phyloP scores from a whole-genome alignment of 2,113 vertebrate species.

The Pardalotus punctatus region DNA sequence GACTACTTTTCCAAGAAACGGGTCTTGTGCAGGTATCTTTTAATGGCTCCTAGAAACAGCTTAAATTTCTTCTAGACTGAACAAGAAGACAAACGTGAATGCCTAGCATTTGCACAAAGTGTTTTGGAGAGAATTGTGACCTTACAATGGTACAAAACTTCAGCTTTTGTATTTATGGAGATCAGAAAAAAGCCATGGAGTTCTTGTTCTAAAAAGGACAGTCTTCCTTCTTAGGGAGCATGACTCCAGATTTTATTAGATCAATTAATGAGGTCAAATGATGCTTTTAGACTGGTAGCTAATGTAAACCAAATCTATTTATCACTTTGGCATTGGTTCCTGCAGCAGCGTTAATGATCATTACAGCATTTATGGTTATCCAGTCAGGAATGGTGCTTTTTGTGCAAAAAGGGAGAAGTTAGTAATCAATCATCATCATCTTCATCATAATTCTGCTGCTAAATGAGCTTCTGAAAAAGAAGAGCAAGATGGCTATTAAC shows the following conservation, averaged over 20 bases:
- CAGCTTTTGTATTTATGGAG: background rate
- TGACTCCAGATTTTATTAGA: conserved; percentile 48
- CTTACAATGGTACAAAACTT: background rate
- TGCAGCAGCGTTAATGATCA: conserved; percentile 53
- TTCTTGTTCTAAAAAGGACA: background rate
- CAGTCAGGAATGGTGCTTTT: conserved; percentile 33
- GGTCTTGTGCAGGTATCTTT: background rate
- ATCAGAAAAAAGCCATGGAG: background rate
- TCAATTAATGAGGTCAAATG: conserved; percentile 58
- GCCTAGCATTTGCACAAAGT: background rate
- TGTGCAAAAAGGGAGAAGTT: conserved; percentile 46
- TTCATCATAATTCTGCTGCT: conserved; percentile 37
- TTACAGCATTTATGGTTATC: conserved; percentile 34
- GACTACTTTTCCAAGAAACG: background rate
- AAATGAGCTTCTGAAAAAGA: conserved; percentile 59
- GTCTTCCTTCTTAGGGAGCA: background rate
- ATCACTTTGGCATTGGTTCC: conserved; percentile 60
- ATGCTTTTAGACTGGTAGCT: conserved; percentile 46
- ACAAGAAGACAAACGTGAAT: background rate
- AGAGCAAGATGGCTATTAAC: conserved; percentile 50
- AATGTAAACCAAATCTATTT: conserved; percentile 66
- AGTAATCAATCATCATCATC: conserved; percentile 58
- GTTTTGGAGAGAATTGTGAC: background rate
- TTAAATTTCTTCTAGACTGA: background rate
- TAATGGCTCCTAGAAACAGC: background rate